A percentile compares a stretch with the other conserved stretches of the same genome.
These are phyloP conservation scores for Pitta sordida DNA, from an alignment of 2,113 vertebrate genomes.

Conservation along the genomic window DNA sequence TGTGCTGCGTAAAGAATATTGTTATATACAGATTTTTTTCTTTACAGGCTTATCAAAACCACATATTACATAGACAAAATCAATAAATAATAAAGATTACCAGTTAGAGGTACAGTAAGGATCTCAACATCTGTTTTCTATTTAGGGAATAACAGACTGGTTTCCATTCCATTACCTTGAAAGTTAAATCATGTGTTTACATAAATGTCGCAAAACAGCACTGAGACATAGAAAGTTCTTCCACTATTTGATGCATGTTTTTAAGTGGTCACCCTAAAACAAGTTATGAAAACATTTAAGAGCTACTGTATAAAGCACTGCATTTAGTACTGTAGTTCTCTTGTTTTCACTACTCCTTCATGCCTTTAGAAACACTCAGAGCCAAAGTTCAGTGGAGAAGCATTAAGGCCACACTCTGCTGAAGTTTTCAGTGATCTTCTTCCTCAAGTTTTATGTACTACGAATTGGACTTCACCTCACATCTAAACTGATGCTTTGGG, in stretches of 20 bases:
- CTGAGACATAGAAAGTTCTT: not conserved
- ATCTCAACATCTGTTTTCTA: slow-evolving; percentile 23
- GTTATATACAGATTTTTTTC: slow-evolving; percentile 51
- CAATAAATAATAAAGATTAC: slow-evolving; percentile 51
- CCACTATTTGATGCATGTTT: not conserved
- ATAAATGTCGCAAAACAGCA: not conserved
- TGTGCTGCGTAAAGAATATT: slow-evolving; percentile 9
- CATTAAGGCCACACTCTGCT: not conserved
- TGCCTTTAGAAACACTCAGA: not conserved
- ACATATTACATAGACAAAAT: slow-evolving; percentile 29
- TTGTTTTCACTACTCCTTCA: not conserved
- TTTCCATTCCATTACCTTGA: slow-evolving; percentile 2
- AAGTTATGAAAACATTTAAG: not conserved
- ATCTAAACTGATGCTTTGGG: not conserved
- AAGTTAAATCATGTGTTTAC: slow-evolving; percentile 6
- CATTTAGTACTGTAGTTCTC: not conserved
- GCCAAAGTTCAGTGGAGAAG: not conserved
- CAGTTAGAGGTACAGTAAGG: slow-evolving; percentile 22
- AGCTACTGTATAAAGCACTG: not conserved
- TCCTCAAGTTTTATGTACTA: not conserved
- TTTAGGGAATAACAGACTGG: not conserved
- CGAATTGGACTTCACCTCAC: not conserved
- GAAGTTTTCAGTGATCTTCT: not conserved
- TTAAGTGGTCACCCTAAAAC: not conserved
- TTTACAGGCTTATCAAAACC: slow-evolving; percentile 51